These are phyloP conservation scores for Protosalanx chinensis DNA, from an alignment of 2,797 vertebrate species.

Conservation along the genomic window DNA sequence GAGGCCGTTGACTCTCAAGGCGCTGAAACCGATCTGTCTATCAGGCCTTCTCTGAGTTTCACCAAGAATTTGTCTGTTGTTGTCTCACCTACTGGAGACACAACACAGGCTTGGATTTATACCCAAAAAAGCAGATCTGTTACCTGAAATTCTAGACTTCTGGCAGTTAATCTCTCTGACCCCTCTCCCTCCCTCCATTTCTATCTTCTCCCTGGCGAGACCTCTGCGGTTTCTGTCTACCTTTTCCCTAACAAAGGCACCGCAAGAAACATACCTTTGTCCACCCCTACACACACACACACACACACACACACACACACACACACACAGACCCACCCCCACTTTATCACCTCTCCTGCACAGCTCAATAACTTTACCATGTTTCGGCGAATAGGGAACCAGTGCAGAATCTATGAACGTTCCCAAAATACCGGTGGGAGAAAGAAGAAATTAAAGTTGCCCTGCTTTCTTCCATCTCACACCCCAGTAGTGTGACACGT, in stretches of 20 bases:
- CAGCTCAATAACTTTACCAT: constrained; percentile 70
- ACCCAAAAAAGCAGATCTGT: constrained; percentile 74
- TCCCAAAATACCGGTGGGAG: constrained; percentile 31
- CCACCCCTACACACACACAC: constrained; percentile 18
- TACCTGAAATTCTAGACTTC: constrained; percentile 70
- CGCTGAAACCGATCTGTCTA: constrained; percentile 61
- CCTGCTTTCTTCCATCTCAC: constrained; percentile 34
- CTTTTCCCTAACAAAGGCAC: constrained; percentile 35
- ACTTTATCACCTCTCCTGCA: constrained; percentile 35
- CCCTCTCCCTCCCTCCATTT: constrained; percentile 39
- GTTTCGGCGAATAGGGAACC: constrained; percentile 60
- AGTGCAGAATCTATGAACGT: constrained; percentile 58
- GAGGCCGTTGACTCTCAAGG: constrained; percentile 57
- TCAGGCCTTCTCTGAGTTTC: constrained; percentile 63
- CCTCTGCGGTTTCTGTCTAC: constrained; percentile 42
- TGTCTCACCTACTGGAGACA: constrained; percentile 60
- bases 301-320: too few species aligned
- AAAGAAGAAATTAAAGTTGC: constrained; percentile 28
- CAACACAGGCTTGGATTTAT: constrained; percentile 68
- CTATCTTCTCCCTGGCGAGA: constrained; percentile 36
- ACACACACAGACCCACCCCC: constrained; percentile 9
- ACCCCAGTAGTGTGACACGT: constrained; percentile 33
- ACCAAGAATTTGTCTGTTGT: constrained; percentile 64
- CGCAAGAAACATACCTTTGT: constrained; percentile 47
- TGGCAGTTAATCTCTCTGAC: constrained; percentile 76